A percentile compares a stretch with the other conserved stretches of the same genome.
Evolutionary conservation across 1,140 invertebrate species (phyloP).

Genomic region (Aphis gossypii): DNA sequence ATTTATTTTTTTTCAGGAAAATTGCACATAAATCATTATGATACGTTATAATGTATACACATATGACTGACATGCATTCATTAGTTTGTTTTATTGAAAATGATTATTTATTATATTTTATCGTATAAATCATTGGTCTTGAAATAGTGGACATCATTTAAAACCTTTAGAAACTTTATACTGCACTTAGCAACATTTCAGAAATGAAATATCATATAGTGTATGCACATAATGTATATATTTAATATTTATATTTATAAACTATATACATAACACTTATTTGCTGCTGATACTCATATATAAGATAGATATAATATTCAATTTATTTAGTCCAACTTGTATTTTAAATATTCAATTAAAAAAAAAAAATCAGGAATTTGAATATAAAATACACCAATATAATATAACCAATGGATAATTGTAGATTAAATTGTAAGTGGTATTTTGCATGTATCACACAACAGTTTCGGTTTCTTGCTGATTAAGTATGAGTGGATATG

Average conservation of each 20-base stretch:
- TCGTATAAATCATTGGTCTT: slow-evolving; percentile 25
- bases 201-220: neutral
- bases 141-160: neutral
- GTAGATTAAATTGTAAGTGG: neutral
- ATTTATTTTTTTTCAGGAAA: neutral
- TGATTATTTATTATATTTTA: slow-evolving; percentile 11
- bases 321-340: neutral
- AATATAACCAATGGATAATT: neutral
- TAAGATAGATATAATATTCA: neutral
- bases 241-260: neutral
- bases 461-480: neutral
- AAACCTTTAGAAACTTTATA: slow-evolving; percentile 18
- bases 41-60: slow-evolving; percentile 10
- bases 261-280: neutral
- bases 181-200: neutral
- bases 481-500: neutral
- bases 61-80: neutral
- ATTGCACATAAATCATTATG: slow-evolving; percentile 34
- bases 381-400: neutral
- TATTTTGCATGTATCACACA: neutral
- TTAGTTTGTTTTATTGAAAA: neutral
- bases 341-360: neutral
- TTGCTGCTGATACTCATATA: neutral
- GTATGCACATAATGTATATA: neutral
- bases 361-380: neutral